phyloP scores from a whole-genome alignment of 2,113 vertebrate species.

The Corythornis vintsioides region DNA sequence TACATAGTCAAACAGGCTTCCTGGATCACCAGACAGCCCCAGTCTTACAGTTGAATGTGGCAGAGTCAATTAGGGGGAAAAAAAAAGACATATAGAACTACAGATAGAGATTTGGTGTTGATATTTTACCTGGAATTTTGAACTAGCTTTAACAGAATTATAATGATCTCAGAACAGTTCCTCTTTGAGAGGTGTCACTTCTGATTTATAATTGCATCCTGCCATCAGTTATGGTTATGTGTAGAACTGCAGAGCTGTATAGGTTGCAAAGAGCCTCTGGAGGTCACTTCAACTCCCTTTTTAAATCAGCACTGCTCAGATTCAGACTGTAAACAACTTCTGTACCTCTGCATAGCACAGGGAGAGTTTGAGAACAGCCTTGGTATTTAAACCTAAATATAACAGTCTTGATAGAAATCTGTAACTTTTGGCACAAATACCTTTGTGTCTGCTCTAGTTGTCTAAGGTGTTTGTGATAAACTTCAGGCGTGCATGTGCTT shows the following conservation, averaged over 20 bases:
- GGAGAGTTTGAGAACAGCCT: neutral
- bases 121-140: neutral
- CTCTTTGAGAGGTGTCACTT: neutral
- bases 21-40: neutral
- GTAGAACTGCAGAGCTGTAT: neutral
- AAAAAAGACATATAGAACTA: rapidly evolving
- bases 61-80: neutral
- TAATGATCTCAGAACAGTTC: neutral
- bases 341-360: neutral
- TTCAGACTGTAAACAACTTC: neutral
- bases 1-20: neutral
- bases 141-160: neutral
- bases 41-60: neutral
- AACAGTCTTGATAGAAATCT: neutral
- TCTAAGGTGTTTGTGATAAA: neutral
- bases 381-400: neutral
- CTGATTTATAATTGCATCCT: neutral
- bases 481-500: neutral
- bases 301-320: neutral
- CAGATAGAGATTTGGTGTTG: neutral
- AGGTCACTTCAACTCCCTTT: neutral
- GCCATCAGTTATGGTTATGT: neutral
- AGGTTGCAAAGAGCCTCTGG: neutral
- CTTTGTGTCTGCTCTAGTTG: neutral
- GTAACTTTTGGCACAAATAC: neutral